These are phyloP conservation scores for Parasteatoda lunata DNA, from an alignment of 2,888 invertebrate genomes.

Conservation along the genomic window DNA sequence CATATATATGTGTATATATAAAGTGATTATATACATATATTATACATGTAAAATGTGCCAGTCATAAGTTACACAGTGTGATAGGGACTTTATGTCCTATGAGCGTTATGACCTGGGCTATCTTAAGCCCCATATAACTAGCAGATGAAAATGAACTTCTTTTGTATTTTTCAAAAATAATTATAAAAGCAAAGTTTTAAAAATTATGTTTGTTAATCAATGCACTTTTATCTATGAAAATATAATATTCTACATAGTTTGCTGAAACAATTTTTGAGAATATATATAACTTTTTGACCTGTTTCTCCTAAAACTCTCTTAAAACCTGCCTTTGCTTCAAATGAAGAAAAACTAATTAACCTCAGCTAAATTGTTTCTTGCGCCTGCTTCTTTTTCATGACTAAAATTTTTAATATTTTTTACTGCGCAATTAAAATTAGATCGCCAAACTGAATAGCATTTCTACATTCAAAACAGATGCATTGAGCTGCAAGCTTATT, in stretches of 20 bases:
- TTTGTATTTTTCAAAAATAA: conserved; percentile 32
- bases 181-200: conserved; percentile 41
- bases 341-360: background rate
- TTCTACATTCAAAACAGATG: no score
- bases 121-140: conserved; percentile 30
- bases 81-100: conserved; percentile 50
- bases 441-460: no score
- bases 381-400: background rate
- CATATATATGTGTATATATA: conserved; percentile 59
- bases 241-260: conserved; percentile 16
- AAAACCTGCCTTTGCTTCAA: background rate
- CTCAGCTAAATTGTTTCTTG: background rate
- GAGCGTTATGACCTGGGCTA: conserved; percentile 41
- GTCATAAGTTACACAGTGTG: conserved; percentile 64
- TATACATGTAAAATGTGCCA: conserved; percentile 66
- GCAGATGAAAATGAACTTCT: conserved; percentile 34
- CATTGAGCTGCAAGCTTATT: no score
- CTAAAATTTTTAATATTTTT: no score
- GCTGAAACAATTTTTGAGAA: conserved; percentile 27
- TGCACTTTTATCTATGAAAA: conserved; percentile 39
- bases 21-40: conserved; percentile 58
- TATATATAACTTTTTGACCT: conserved; percentile 2
- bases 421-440: no score
- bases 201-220: conserved; percentile 46
- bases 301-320: conserved; percentile 2